These are phyloP conservation scores for Agrochola circellaris DNA, from an alignment of 2,888 invertebrate species.

Conservation along the genomic window DNA sequence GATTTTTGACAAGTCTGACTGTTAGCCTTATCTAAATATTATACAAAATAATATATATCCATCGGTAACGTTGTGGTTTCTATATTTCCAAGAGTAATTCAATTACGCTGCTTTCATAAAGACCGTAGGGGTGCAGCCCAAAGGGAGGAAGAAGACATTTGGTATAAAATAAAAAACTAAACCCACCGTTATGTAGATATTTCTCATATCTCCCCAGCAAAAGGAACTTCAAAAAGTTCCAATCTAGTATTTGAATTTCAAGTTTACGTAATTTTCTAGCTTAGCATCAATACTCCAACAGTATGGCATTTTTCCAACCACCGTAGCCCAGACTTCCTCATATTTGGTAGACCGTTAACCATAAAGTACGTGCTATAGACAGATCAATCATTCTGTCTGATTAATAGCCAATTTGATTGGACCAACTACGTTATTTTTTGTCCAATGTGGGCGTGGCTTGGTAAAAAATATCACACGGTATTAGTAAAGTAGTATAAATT, in stretches of 20 bases:
- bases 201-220: too few relatives aligned
- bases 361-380: slow-evolving; percentile 6
- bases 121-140: background rate
- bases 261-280: background rate
- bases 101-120: background rate
- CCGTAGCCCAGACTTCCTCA: slow-evolving; percentile 37
- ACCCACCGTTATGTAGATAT: background rate
- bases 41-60: too few relatives aligned
- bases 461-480: slow-evolving; percentile 16
- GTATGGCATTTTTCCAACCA: slow-evolving; percentile 48
- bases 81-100: background rate
- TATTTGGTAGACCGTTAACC: slow-evolving; percentile 13
- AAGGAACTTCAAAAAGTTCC: background rate
- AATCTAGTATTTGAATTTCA: background rate
- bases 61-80: background rate
- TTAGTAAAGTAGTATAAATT: slow-evolving; percentile 29
- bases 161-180: too few relatives aligned
- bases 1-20: too few relatives aligned
- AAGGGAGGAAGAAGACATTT: background rate
- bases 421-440: slow-evolving; percentile 18
- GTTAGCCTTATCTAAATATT: too few relatives aligned
- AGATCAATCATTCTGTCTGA: slow-evolving; percentile 25
- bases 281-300: background rate
- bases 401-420: slow-evolving; percentile 27
- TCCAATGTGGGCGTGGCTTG: slow-evolving; percentile 15